These are phyloP conservation scores for Orientallactaga sibirica DNA, from an alignment of 2,797 vertebrate species.

Conservation along the genomic window DNA sequence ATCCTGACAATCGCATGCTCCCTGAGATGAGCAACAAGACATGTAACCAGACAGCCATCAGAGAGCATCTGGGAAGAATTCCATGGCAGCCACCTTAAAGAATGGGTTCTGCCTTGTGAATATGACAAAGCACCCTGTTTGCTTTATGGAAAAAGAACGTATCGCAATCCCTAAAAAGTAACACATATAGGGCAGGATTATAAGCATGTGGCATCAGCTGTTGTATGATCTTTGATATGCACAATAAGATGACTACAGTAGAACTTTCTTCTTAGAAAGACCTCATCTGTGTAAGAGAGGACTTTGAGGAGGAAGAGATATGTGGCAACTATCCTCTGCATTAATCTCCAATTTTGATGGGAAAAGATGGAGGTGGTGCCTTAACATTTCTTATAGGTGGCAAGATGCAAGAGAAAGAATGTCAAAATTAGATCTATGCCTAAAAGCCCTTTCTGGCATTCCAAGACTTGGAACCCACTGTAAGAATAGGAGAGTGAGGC, in stretches of 20 bases:
- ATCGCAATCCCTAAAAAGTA: background rate
- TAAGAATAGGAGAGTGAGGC: background rate
- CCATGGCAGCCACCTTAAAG: background rate
- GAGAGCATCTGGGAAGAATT: background rate
- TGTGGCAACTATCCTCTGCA: too few relatives aligned
- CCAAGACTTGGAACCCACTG: background rate
- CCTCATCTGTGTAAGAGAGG: too few relatives aligned
- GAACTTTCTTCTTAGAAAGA: too few relatives aligned
- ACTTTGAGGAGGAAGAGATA: too few relatives aligned
- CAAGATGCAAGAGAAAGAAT: background rate
- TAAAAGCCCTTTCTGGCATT: background rate
- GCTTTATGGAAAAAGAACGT: too few relatives aligned
- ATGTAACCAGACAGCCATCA: background rate
- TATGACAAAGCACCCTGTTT: too few relatives aligned
- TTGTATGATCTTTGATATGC: background rate
- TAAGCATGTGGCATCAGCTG: background rate
- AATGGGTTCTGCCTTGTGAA: background rate
- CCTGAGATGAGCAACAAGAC: background rate
- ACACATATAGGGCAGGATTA: background rate
- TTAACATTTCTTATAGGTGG: background rate
- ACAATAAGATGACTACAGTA: too few relatives aligned
- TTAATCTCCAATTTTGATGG: background rate
- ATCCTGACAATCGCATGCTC: background rate
- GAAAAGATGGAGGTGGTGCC: background rate
- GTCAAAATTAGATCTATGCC: background rate